Evolutionary conservation across 1,140 invertebrate genomes (phyloP), one percentile per base, ranked within the genome.

Genomic region (Dermatophagoides farinae): DNA sequence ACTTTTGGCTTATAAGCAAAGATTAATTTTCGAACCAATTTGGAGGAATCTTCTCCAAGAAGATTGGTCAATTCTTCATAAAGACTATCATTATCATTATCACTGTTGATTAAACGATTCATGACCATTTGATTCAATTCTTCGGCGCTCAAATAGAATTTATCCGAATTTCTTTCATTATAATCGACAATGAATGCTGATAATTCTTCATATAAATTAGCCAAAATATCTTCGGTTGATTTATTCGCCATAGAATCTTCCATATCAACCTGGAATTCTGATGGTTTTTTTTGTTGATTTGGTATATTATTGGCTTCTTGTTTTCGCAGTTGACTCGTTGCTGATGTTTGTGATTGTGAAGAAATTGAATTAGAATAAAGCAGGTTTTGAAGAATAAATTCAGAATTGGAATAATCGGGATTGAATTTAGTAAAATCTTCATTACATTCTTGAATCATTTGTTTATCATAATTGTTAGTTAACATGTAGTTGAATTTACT

Each of bases 51-150:
- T 9, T 61, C 60, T 12, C 60, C 60, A 12, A 61, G 37, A 2
- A 61, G 57, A 49, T 61, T 61, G 18, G 39, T n/a, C 18, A 61
- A 23, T 20, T 61, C 60, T 37, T n/a, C 37, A 72, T 73, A 67
- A 69, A 73, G 47, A 73, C 72, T 23, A 20, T 61, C 58, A 14
- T 60, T 38, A 37, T 43, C 52, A 16, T 60, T 14, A n/a, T 31
- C 18, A 18, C 23, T 46, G 14, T 58, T 20, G 23, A 58, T 59
- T 2, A 52, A 11, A 51, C 57, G 51, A 25, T 44, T 55, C 14
- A 55, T 14, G 23, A 55, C 38, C 11, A 23, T 55, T 14, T 55
- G 14, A 23, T 25, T 25, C 20, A 55, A 44, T 44, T 55, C 53
- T 20, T 55, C 53, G 12, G 14, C 14, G 38, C 20, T 41, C 38